These are phyloP conservation scores for Euleptes europaea DNA, from an alignment of 2,113 vertebrate species.

Conservation along the genomic window DNA sequence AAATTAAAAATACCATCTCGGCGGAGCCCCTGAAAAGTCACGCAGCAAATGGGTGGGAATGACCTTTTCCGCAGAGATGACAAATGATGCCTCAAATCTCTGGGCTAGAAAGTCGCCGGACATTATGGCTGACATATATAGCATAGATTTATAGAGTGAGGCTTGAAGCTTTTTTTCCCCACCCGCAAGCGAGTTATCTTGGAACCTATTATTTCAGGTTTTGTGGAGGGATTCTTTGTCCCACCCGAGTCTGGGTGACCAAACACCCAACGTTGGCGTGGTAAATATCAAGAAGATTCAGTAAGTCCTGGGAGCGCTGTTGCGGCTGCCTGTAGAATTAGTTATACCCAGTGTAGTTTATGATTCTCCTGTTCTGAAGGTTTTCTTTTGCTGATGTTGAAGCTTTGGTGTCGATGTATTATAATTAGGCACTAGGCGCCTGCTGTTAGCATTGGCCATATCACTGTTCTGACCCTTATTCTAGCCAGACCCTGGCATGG, in stretches of 20 bases:
- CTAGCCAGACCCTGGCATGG: no score
- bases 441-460: no score
- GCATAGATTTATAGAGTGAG: background rate
- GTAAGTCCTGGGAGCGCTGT: no score
- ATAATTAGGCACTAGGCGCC: no score
- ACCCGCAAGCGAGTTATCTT: background rate
- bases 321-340: background rate
- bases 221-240: background rate
- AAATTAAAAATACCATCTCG: slow-evolving; percentile 56
- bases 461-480: no score
- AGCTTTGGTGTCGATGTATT: no score
- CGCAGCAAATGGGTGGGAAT: slow-evolving; percentile 42
- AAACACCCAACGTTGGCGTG: background rate
- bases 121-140: slow-evolving; percentile 38
- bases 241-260: no score
- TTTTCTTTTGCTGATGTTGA: background rate
- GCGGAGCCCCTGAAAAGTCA: slow-evolving; percentile 32
- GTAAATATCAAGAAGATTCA: background rate
- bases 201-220: background rate
- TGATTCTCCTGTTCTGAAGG: no score
- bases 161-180: background rate
- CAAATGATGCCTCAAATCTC: slow-evolving; percentile 55
- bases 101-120: slow-evolving; percentile 41
- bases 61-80: slow-evolving; percentile 60
- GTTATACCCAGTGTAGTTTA: background rate